phyloP scores from a whole-genome alignment of 53 echinoderm and acorn worm species.

The Luidia sarsii region DNA sequence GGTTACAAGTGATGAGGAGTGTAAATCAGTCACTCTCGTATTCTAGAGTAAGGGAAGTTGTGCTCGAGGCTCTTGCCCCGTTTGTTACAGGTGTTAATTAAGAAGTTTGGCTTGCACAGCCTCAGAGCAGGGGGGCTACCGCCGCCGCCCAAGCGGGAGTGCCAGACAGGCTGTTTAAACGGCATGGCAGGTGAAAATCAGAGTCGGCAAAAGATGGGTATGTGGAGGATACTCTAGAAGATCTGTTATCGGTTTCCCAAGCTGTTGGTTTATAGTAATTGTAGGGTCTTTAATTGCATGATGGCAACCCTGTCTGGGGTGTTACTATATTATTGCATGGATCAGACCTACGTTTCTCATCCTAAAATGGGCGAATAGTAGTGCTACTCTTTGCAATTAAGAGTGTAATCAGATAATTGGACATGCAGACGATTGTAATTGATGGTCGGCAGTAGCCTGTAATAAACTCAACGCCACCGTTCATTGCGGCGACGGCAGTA shows the following conservation, averaged over 20 bases:
- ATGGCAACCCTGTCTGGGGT: background rate
- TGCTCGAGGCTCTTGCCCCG: slow-evolving; percentile 32
- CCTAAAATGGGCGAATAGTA: background rate
- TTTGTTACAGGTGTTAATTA: slow-evolving; percentile 27
- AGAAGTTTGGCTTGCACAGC: slow-evolving; percentile 36
- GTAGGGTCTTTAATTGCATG: background rate
- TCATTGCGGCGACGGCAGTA: too few species aligned
- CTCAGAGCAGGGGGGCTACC: slow-evolving; percentile 30
- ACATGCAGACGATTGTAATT: too few species aligned
- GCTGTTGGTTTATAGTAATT: background rate
- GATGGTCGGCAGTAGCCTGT: too few species aligned
- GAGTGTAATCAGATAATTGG: too few species aligned
- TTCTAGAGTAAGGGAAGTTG: slow-evolving; percentile 14
- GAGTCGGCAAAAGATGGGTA: slow-evolving; percentile 46
- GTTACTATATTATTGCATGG: background rate
- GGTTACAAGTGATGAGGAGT: background rate
- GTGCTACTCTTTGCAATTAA: background rate
- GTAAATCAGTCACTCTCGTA: slow-evolving; percentile 6
- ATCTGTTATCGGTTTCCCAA: background rate
- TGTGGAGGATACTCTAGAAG: slow-evolving; percentile 45
- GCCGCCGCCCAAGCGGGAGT: slow-evolving; percentile 48
- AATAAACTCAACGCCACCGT: too few species aligned
- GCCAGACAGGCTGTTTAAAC: slow-evolving; percentile 35
- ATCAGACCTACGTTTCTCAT: slow-evolving; percentile 27
- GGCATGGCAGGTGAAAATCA: slow-evolving; percentile 36